Conservation (phyloP, 2,797 vertebrate genomes). For the Decapterus maruadsi region DNA sequence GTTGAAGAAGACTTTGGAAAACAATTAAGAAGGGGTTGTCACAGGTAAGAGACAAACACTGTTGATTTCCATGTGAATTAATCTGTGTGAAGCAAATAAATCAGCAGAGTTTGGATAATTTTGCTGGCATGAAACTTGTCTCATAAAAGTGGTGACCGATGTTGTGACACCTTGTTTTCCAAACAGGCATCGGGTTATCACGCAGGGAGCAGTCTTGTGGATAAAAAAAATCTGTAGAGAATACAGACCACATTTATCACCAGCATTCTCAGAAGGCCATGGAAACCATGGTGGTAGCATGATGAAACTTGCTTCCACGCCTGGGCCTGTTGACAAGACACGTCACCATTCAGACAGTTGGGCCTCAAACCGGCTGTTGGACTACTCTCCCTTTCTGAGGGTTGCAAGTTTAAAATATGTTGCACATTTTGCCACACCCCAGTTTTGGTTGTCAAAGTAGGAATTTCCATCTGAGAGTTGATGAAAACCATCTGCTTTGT, state of each 20-base stretch:
- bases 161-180: background rate
- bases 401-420: background rate
- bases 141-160: too few relatives aligned
- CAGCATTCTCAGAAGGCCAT: background rate
- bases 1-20: too few relatives aligned
- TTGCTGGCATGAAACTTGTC: too few relatives aligned
- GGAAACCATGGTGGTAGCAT: background rate
- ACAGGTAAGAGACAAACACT: too few relatives aligned
- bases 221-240: background rate
- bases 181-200: background rate
- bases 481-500: constrained; percentile 42
- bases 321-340: background rate
- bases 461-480: constrained; percentile 5
- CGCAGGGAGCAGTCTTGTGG: background rate
- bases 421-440: constrained; percentile 40
- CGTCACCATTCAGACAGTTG: background rate
- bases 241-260: constrained; percentile 8
- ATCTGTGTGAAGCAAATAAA: too few relatives aligned
- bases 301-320: constrained; percentile 10
- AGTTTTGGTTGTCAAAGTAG: constrained; percentile 1
- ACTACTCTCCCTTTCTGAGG: background rate
- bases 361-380: background rate
- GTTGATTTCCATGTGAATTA: too few relatives aligned
- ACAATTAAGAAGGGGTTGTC: too few relatives aligned
- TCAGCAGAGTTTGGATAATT: too few relatives aligned